Evolutionary conservation across 2,888 invertebrate species (phyloP), one percentile per base, ranked within the genome.

Genomic region (Euproctis similis): DNA sequence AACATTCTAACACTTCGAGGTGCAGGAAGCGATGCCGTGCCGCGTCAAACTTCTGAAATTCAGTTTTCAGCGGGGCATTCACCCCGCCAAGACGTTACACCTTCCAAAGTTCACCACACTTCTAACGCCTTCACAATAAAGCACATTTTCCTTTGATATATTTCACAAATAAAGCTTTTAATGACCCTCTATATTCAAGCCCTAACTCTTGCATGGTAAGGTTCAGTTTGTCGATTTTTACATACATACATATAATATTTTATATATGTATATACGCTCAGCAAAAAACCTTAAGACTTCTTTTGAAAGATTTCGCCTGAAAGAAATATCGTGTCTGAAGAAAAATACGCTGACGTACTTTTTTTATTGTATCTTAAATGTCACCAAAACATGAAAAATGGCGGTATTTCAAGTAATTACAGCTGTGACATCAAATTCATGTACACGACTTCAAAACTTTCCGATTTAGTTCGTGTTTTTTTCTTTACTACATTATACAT

Each of bases 11-110:
- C 66, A 63, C 64, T 60, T 40, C 39, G 30, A 32, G 49, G 53
- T 52, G 37, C 59, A 65, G 70, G 72, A 73, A 77, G 67, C 64
- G 59, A 61, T 72, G 68, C 66, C 70, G 67, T 76, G n/a, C n/a
- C n/a, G n/a, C n/a, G 71, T 72, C 64, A 71, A 75, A 74, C 67
- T 71, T 67, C 63, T 68, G 67, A 63, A 69, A 67, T 51, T 52
- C 56, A 61, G 70, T 69, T 74, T 76, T 71, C 73, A 73, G 62
- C 41, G n/a, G 80, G 61, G 60, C 76, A 42, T 73, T 77, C 68
- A 80, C 74, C 71, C 57, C 52, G 33, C 53, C 6, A 42, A 47
- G 41, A 37, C 46, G 14, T 14, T 14, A 53, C 55, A 60, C 64
- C 52, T 45, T 46, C 43, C 42, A 21, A n/a, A n/a, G n/a, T n/a